Base-by-base conservation (phyloP, 2,888 invertebrate species). In the Piscicola geometra region DNA sequence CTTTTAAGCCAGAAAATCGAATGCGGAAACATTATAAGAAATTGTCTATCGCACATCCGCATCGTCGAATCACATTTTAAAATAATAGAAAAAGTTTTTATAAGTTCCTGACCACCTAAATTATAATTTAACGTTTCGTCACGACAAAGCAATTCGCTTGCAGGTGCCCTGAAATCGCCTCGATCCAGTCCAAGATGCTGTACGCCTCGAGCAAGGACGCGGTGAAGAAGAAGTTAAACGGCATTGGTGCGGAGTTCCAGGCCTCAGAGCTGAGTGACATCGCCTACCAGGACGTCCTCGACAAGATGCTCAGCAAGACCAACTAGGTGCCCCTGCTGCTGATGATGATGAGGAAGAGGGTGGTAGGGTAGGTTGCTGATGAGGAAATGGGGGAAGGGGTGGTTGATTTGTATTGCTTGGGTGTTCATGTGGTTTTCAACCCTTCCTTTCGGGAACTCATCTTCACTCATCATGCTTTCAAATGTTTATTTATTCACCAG, bases 191-290 rank as follows among this genome's bases (percentile, higher is more conserved):
- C 21, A 77, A 77, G 76, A 77, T 77, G 77, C n/a, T 77, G 60
- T 76, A 74, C 28, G 77, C 77, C 9, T 64, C 77, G 5, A 76
- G 76, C 68, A 77, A 77, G 50, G 77, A 77, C 33, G 77, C 77
- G 30, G 35, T 77, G 41, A 77, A 76, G 74, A 77, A 74, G 56
- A 77, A 77, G 70, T 36, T 77, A 56, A 72, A 70, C 9, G 77
- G 77, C 47, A 71, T 77, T 41, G 71, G 32, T 47, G 35, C 64
- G 21, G 77, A 77, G 52, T 32, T 77, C n/a, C 77, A 77, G 66
- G 77, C 73, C 56, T 68, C 72, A 2, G 77, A 77, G 32, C 28
- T 41, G 18, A 25, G 71, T 30, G 77, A 77, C 0, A 41, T 77
- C 35, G 47, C 35, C 35, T 66, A 72, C 66, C 73, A 73, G 28